Conservation (phyloP, 2,888 invertebrate species). For the Endotricha flammealis region DNA sequence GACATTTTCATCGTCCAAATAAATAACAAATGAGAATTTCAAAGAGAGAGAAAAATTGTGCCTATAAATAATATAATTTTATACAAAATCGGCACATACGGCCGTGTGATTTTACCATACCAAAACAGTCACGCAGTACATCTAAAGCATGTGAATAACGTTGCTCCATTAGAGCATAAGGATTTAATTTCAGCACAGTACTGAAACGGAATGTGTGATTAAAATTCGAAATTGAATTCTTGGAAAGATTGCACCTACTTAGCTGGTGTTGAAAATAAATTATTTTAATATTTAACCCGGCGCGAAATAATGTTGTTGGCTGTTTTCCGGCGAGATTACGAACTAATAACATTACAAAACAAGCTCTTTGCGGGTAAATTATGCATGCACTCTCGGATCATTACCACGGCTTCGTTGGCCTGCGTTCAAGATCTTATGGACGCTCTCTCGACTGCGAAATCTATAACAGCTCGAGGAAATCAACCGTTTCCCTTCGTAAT, state of each 20-base stretch:
- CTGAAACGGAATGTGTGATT: conserved; percentile 25
- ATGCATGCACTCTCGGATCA: conserved; percentile 76
- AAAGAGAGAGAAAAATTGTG: no score
- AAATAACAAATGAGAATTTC: no score
- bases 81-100: no score
- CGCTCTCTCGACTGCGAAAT: conserved; percentile 38
- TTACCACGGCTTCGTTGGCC: conserved; percentile 63
- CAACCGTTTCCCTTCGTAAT: no score
- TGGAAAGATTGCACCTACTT: conserved; percentile 36
- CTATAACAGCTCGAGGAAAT: conserved; percentile 15
- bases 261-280: conserved; percentile 60
- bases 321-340: conserved; percentile 72
- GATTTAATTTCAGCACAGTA: no score
- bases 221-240: conserved; percentile 34
- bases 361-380: conserved; percentile 74
- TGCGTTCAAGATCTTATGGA: conserved; percentile 57
- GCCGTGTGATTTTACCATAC: no score
- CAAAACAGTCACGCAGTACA: no score
- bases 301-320: conserved; percentile 68
- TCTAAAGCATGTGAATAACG: no score
- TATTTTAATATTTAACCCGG: conserved; percentile 70
- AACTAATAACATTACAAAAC: conserved; percentile 77
- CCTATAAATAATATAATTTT: no score
- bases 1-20: no score
- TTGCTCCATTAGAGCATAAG: no score